phyloP scores from a whole-genome alignment of 2,888 invertebrate genomes.

The Tenthredo notha region DNA sequence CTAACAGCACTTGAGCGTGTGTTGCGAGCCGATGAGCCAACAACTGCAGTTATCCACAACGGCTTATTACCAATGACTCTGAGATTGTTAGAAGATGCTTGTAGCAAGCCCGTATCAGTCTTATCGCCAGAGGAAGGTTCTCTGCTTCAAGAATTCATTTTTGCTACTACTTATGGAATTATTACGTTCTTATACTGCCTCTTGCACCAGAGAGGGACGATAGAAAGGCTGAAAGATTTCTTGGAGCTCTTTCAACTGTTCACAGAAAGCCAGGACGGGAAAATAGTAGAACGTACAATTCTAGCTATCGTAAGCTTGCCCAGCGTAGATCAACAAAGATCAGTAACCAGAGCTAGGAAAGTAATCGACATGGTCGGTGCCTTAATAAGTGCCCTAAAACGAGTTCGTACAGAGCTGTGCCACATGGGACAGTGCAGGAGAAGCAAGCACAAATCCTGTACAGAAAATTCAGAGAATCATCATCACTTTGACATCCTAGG shows the following conservation, averaged over 20 bases:
- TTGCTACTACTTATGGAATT: conserved; percentile 82
- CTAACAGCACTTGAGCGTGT: conserved; percentile 82
- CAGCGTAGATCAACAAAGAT: conserved; percentile 75
- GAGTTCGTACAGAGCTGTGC: conserved; percentile 81
- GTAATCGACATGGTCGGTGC: conserved; percentile 82
- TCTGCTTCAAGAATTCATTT: conserved; percentile 82
- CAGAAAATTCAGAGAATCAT: conserved; percentile 78
- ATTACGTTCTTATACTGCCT: conserved; percentile 82
- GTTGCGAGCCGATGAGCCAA: conserved; percentile 80
- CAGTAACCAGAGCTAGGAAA: conserved; percentile 79
- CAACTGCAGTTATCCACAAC: conserved; percentile 81
- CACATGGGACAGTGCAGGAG: conserved; percentile 81
- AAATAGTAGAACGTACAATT: conserved; percentile 81
- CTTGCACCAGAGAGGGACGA: conserved; percentile 79
- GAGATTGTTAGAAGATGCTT: conserved; percentile 81
- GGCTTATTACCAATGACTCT: conserved; percentile 83
- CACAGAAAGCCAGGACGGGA: conserved; percentile 82
- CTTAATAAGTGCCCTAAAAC: conserved; percentile 81
- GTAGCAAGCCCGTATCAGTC: conserved; percentile 68
- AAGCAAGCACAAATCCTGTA: conserved; percentile 80
- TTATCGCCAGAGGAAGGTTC: conserved; percentile 77
- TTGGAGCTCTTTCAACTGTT: conserved; percentile 82
- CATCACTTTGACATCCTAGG: conserved; percentile 83
- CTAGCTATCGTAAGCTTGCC: conserved; percentile 81
- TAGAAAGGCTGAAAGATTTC: conserved; percentile 81